Conservation (phyloP, 2,113 vertebrate genomes). For the Rhizomys pruinosus region DNA sequence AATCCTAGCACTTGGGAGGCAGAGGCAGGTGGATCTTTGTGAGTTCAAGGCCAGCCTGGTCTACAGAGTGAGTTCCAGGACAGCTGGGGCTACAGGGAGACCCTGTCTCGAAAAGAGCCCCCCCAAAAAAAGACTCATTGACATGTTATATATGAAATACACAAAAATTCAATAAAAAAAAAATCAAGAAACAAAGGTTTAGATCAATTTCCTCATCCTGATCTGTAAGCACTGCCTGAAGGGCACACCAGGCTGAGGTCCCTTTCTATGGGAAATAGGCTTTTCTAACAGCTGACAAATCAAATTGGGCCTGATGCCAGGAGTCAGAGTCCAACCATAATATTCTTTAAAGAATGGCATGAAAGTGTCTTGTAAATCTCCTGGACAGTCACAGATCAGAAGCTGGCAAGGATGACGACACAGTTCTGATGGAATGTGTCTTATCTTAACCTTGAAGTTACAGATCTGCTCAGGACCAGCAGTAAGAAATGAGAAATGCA, state of each 20-base stretch:
- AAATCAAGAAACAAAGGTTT: too few species aligned
- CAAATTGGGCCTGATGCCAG: constrained; percentile 75
- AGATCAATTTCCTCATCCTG: constrained; percentile 34
- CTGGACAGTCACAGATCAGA: constrained; percentile 79
- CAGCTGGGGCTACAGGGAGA: too few species aligned
- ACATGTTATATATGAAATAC: too few species aligned
- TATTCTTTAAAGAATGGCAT: constrained; percentile 82
- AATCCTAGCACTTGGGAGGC: background rate
- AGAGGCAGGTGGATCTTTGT: too few species aligned
- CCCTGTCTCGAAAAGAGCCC: too few species aligned
- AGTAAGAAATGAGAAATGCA: constrained; percentile 82
- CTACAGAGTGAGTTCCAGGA: too few species aligned
- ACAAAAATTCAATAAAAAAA: too few species aligned
- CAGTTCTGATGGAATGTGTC: constrained; percentile 82
- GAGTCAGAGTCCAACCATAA: constrained; percentile 81
- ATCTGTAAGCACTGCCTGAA: too few species aligned
- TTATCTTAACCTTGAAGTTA: constrained; percentile 84
- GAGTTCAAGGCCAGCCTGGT: too few species aligned
- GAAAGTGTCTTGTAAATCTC: constrained; percentile 81
- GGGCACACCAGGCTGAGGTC: background rate
- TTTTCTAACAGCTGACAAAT: constrained; percentile 80
- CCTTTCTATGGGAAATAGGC: constrained; percentile 71
- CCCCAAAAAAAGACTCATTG: too few species aligned
- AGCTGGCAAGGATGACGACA: constrained; percentile 83
- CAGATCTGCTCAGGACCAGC: constrained; percentile 81